phyloP scores from a whole-genome alignment of 2,888 invertebrate genomes.

The Plagodis pulveraria region DNA sequence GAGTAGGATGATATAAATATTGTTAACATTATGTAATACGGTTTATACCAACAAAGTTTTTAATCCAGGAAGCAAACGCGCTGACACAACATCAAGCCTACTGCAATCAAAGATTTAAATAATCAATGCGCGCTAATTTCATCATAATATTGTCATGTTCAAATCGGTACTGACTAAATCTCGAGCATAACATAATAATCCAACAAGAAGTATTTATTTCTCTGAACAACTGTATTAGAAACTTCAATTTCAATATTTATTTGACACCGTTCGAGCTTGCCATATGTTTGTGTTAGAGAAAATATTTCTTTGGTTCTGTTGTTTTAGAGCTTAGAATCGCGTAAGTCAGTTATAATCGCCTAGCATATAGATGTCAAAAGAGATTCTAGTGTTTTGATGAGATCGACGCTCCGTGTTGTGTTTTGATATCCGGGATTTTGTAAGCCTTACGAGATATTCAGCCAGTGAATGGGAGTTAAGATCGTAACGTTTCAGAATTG shows the following conservation, averaged over 20 bases:
- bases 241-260: constrained; percentile 65
- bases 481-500: not conserved
- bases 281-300: constrained; percentile 47
- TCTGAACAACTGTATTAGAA: constrained; percentile 65
- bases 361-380: constrained; percentile 56
- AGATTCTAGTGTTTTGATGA: constrained; percentile 73
- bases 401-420: constrained; percentile 68
- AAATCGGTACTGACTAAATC: constrained; percentile 31
- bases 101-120: constrained; percentile 33
- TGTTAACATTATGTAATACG: not conserved
- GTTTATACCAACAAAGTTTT: constrained; percentile 1
- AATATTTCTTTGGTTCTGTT: constrained; percentile 45
- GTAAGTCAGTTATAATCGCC: constrained; percentile 32
- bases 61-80: constrained; percentile 30
- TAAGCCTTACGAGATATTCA: constrained; percentile 13
- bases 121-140: constrained; percentile 36
- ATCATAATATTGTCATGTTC: constrained; percentile 44
- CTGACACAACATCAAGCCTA: constrained; percentile 5
- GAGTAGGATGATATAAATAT: not conserved
- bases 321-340: constrained; percentile 54
- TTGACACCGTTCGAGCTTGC: constrained; percentile 51
- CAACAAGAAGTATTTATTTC: constrained; percentile 60
- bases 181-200: constrained; percentile 55
- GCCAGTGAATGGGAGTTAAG: constrained; percentile 13
- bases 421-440: constrained; percentile 55